Evolutionary conservation across 2,113 vertebrate genomes (phyloP).

Genomic region (Microcebus ravelobensis): DNA sequence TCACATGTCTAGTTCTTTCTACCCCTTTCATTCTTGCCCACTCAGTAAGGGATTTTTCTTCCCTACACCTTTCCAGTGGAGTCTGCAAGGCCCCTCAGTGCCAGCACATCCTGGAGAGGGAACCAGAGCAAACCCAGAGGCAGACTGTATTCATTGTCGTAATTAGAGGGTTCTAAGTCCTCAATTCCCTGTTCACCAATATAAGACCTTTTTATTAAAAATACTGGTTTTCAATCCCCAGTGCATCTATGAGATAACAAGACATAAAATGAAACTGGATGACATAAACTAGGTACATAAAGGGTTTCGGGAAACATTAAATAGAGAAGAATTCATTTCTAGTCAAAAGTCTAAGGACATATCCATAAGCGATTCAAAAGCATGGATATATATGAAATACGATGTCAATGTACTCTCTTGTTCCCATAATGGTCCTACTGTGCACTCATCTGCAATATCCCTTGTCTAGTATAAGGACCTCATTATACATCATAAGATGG

Average conservation of each 20-base stretch:
- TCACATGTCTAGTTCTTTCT: neutral
- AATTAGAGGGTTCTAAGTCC: neutral
- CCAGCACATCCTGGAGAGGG: neutral
- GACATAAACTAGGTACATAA: neutral
- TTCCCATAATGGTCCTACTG: neutral
- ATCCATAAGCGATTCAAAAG: neutral
- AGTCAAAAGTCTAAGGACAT: neutral
- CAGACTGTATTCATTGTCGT: neutral
- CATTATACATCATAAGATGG: neutral
- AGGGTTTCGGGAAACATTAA: neutral
- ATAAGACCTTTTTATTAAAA: neutral
- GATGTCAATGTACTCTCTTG: neutral
- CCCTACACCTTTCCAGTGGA: neutral
- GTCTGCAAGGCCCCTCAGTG: neutral
- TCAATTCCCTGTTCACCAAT: neutral
- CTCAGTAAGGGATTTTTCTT: neutral
- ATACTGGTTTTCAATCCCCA: neutral
- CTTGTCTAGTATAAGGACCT: neutral
- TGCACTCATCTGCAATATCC: neutral
- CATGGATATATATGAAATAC: neutral
- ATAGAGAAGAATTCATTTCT: neutral
- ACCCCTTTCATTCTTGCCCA: neutral
- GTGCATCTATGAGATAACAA: neutral
- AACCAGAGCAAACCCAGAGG: neutral
- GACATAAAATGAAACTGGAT: neutral